These are phyloP conservation scores for Xestia c-nigrum DNA, from an alignment of 2,888 invertebrate species.

Conservation along the genomic window DNA sequence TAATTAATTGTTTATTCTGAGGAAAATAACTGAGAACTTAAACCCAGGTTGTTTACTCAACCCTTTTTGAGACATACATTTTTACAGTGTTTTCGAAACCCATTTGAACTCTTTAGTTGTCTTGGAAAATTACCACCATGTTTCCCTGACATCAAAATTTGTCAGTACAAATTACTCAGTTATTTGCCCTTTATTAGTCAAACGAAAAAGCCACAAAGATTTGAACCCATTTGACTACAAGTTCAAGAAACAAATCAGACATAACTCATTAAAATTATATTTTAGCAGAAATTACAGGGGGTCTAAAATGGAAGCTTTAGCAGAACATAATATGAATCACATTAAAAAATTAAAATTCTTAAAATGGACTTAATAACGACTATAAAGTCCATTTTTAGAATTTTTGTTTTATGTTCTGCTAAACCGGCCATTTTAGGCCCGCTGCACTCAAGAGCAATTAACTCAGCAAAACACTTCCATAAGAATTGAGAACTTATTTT, in stretches of 20 bases:
- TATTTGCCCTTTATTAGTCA: slow-evolving; percentile 10
- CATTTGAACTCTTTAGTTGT: slow-evolving; percentile 6
- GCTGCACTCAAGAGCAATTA: too few species aligned
- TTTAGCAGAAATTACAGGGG: too few species aligned
- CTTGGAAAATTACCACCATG: slow-evolving; percentile 6
- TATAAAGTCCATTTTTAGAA: too few species aligned
- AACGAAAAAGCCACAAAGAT: slow-evolving; percentile 9
- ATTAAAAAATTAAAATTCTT: too few species aligned
- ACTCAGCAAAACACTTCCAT: too few species aligned
- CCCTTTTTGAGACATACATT: background rate
- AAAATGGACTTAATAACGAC: too few species aligned
- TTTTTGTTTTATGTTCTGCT: too few species aligned
- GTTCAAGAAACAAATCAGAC: background rate
- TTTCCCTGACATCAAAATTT: background rate
- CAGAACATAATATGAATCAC: too few species aligned
- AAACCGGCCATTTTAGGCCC: too few species aligned
- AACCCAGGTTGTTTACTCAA: background rate
- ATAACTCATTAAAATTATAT: background rate
- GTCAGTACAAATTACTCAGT: slow-evolving; percentile 8
- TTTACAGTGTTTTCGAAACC: background rate
- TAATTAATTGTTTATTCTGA: background rate
- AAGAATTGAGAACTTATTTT: too few species aligned
- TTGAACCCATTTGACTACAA: background rate
- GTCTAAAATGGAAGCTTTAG: too few species aligned
- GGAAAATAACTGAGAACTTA: background rate